Percentiles rank a stretch among this genome's conserved stretches.
Evolutionary conservation across 1,140 invertebrate genomes (phyloP).

Genomic region (Brachionus paranguensis): DNA sequence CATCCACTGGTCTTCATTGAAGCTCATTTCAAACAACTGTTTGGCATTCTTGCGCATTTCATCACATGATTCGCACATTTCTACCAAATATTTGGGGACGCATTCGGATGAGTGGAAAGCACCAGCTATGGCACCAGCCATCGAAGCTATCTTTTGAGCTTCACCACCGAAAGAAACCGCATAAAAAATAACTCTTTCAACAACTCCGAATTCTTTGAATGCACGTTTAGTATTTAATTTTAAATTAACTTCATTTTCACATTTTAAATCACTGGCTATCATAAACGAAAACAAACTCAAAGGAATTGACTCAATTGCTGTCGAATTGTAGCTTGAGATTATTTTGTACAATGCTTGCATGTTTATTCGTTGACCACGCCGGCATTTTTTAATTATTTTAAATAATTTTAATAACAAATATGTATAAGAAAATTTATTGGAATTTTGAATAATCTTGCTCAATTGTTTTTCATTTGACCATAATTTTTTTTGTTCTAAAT

Average conservation of each 20-base stretch:
- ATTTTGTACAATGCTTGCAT: constrained; percentile 40
- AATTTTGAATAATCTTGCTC: background rate
- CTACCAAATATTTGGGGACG: constrained; percentile 60
- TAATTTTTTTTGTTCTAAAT: constrained; percentile 10
- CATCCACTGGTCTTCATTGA: background rate
- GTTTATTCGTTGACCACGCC: background rate
- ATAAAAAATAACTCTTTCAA: constrained; percentile 65
- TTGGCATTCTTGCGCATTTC: constrained; percentile 53
- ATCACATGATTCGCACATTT: constrained; percentile 62
- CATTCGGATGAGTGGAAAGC: constrained; percentile 65
- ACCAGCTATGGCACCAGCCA: constrained; percentile 71
- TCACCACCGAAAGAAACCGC: constrained; percentile 70
- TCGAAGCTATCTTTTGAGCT: constrained; percentile 72
- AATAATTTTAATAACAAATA: constrained; percentile 11
- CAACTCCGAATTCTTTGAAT: constrained; percentile 57
- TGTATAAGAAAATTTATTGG: background rate
- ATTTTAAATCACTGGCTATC: constrained; percentile 24
- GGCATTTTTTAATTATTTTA: constrained; percentile 35
- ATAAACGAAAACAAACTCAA: constrained; percentile 23
- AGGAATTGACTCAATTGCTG: constrained; percentile 27
- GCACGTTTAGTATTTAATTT: background rate
- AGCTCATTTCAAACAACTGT: constrained; percentile 50
- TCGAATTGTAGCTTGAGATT: background rate
- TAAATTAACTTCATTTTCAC: constrained; percentile 29
- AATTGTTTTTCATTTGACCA: background rate